A percentile compares a stretch with the other conserved stretches of the same genome.
These are phyloP conservation scores for Papilio xuthus DNA, from an alignment of 1,140 invertebrate genomes.

Conservation along the genomic window DNA sequence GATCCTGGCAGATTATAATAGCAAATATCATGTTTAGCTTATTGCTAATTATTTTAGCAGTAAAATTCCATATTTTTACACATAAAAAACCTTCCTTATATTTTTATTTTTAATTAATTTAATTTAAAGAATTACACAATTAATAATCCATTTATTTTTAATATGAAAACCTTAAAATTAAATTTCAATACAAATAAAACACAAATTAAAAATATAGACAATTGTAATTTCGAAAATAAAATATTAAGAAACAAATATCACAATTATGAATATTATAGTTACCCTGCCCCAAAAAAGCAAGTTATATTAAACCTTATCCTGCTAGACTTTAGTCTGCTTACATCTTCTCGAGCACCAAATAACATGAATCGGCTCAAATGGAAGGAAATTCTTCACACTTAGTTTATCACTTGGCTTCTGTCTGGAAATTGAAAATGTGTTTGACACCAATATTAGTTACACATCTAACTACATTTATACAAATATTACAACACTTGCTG, in stretches of 20 bases:
- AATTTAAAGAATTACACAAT: too few species aligned
- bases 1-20: too few species aligned
- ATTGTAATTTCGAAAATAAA: conserved; percentile 15
- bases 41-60: too few species aligned
- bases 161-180: not conserved
- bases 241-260: not conserved
- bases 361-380: conserved; percentile 49
- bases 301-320: not conserved
- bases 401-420: conserved; percentile 50
- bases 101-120: too few species aligned
- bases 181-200: not conserved
- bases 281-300: not conserved
- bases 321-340: conserved; percentile 45
- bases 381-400: conserved; percentile 36
- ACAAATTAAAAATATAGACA: not conserved
- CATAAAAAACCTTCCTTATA: too few species aligned
- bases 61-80: too few species aligned
- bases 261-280: not conserved
- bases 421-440: conserved; percentile 47
- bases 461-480: conserved; percentile 47
- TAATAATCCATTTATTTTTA: not conserved
- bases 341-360: conserved; percentile 44
- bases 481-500: not conserved
- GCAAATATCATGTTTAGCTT: too few species aligned
- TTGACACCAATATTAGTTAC: conserved; percentile 47